A percentile compares a stretch with the other conserved stretches of the same genome.
These are phyloP conservation scores for Phaethornis superciliosus DNA, from an alignment of 2,113 vertebrate species.

Conservation along the genomic window DNA sequence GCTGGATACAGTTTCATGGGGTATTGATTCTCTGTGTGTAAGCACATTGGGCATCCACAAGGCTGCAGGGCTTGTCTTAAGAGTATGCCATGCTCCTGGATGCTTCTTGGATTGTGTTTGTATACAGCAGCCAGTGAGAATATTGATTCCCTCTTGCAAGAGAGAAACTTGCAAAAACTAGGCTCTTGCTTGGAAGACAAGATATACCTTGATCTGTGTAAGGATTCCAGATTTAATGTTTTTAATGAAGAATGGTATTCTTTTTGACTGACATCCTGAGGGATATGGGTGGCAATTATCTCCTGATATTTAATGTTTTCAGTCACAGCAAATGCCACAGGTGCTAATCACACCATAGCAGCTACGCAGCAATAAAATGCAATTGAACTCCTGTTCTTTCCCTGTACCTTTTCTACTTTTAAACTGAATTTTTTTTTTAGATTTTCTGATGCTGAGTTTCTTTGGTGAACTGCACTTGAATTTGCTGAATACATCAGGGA, in stretches of 20 bases:
- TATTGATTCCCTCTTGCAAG: not conserved
- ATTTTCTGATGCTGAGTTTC: not conserved
- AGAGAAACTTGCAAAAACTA: too few relatives aligned
- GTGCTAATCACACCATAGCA: not conserved
- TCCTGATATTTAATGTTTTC: not conserved
- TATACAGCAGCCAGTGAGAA: not conserved
- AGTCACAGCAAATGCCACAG: not conserved
- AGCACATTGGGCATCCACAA: fast-evolving
- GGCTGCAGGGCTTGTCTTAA: not conserved
- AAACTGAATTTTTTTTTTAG: not conserved
- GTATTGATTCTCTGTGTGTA: not conserved
- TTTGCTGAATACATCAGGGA: not conserved
- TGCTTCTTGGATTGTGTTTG: not conserved
- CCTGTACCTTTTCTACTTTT: not conserved
- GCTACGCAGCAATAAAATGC: not conserved
- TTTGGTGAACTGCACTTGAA: not conserved
- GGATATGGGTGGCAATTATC: not conserved
- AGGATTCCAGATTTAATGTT: not conserved
- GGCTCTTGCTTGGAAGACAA: not conserved
- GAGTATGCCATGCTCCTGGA: fast-evolving
- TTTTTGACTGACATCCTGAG: not conserved
- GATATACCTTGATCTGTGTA: not conserved
- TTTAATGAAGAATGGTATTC: not conserved
- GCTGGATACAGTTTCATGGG: not conserved
- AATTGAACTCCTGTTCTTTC: not conserved